phyloP scores from a whole-genome alignment of 2,113 vertebrate genomes.

The Toxostoma redivivum region DNA sequence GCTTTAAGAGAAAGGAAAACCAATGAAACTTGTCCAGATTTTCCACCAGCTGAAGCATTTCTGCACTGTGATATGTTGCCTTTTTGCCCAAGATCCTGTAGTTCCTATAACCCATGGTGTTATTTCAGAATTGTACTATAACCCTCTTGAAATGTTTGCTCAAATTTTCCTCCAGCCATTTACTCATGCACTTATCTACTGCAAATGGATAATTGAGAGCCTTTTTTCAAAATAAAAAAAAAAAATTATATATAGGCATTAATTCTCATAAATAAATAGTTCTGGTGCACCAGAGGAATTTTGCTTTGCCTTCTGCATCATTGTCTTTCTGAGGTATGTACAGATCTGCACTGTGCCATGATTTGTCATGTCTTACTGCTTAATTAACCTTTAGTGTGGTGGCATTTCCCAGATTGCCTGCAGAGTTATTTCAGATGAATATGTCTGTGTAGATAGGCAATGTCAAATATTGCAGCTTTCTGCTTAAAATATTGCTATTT shows the following conservation, averaged over 20 bases:
- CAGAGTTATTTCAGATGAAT: slow-evolving; percentile 39
- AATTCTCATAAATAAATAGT: neutral
- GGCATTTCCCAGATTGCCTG: slow-evolving; percentile 40
- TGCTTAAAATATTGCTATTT: slow-evolving; percentile 36
- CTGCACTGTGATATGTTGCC: neutral
- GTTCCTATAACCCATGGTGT: neutral
- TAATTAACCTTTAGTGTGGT: slow-evolving; percentile 55
- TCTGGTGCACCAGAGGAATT: neutral
- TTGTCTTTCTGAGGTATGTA: neutral
- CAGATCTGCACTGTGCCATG: neutral
- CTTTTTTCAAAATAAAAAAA: no score
- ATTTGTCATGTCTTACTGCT: slow-evolving; percentile 53
- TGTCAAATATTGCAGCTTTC: slow-evolving; percentile 22
- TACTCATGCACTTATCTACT: neutral
- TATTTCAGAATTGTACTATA: neutral
- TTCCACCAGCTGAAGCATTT: neutral
- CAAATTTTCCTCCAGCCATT: neutral
- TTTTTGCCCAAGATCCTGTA: neutral
- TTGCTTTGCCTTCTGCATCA: neutral
- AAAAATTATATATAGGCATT: neutral
- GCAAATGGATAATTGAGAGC: neutral
- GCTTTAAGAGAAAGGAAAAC: neutral
- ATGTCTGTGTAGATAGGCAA: slow-evolving; percentile 40
- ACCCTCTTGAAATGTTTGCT: neutral
- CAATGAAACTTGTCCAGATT: neutral